Evolutionary conservation across 1,140 invertebrate species (phyloP).

Genomic region (Cotesia typhae): DNA sequence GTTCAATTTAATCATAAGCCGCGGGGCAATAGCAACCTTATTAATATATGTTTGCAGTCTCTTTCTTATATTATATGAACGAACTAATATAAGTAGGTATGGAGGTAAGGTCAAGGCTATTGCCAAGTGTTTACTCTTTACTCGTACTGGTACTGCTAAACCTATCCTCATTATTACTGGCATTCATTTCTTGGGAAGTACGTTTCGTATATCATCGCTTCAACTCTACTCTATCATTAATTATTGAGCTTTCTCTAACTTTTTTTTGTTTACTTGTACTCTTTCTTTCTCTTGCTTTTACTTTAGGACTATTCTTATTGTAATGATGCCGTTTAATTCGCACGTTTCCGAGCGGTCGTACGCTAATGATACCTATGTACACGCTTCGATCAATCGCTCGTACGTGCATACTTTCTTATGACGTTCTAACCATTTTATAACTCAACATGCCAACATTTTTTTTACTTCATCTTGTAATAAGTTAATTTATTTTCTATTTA

Average conservation of each 20-base stretch:
- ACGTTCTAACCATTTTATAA: neutral
- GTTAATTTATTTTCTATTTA: too few relatives aligned
- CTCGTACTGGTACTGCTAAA: neutral
- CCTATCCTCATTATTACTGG: slow-evolving; percentile 18
- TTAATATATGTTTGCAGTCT: neutral
- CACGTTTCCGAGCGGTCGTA: slow-evolving; percentile 8
- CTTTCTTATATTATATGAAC: neutral
- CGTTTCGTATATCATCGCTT: neutral
- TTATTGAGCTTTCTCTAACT: too few relatives aligned
- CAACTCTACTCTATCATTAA: too few relatives aligned
- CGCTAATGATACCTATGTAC: neutral
- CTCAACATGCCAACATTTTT: too few relatives aligned
- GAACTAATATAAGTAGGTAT: slow-evolving; percentile 52
- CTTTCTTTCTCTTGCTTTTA: neutral
- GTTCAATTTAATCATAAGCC: slow-evolving; percentile 6
- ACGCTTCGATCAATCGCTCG: slow-evolving; percentile 4
- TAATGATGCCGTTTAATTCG: too few relatives aligned
- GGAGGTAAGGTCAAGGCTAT: slow-evolving; percentile 56
- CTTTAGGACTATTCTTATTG: neutral
- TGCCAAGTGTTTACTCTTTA: slow-evolving; percentile 29
- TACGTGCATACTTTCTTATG: slow-evolving; percentile 2
- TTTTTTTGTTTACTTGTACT: neutral
- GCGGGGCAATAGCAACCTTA: slow-evolving; percentile 11
- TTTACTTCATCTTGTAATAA: too few relatives aligned
- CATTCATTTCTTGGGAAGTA: neutral